Evolutionary conservation across 2,797 vertebrate genomes (phyloP).

Genomic region (Ciconia nigra): DNA sequence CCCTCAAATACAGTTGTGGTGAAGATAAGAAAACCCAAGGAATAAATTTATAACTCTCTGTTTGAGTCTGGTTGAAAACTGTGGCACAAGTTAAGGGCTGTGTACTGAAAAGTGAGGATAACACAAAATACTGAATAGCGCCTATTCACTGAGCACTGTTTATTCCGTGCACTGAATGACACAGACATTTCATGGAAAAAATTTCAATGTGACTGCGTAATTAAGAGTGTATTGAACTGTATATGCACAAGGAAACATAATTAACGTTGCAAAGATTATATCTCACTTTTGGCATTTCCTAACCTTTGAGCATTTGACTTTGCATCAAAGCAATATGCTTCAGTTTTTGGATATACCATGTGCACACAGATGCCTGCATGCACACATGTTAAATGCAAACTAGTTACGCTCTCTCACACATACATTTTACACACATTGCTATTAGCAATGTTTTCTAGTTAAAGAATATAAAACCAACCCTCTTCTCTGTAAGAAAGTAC

Average conservation of each 20-base stretch:
- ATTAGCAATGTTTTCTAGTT: background rate
- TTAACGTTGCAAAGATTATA: background rate
- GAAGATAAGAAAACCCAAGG: background rate
- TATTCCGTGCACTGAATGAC: background rate
- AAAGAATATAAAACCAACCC: background rate
- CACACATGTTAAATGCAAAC: background rate
- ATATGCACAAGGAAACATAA: background rate
- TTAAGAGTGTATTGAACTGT: background rate
- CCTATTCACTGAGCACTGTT: background rate
- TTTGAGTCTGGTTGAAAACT: background rate
- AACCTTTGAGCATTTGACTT: background rate
- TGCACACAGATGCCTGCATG: background rate
- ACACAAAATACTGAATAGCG: background rate
- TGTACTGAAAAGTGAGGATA: background rate
- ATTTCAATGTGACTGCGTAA: background rate
- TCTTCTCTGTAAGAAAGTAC: background rate
- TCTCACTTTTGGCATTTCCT: background rate
- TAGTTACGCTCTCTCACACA: background rate
- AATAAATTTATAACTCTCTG: background rate
- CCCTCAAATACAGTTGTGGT: background rate
- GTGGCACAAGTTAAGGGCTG: background rate
- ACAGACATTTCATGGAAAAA: background rate
- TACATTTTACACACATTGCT: background rate
- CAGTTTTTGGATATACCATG: background rate
- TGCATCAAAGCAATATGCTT: background rate